These are phyloP conservation scores for Uloborus diversus DNA, from an alignment of 1,140 invertebrate genomes.

Conservation along the genomic window DNA sequence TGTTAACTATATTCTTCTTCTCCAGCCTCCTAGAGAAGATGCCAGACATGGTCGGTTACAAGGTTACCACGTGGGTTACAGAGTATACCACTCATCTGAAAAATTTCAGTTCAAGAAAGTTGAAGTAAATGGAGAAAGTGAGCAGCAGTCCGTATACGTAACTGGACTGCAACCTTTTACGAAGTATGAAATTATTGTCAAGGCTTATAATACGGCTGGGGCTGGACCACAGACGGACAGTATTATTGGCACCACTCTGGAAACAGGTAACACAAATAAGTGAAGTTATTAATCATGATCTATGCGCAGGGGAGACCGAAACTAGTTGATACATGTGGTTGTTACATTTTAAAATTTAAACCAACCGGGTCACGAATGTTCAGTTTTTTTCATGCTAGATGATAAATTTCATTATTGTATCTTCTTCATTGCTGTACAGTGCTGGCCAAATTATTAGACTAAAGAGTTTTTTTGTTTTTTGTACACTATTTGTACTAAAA, in stretches of 20 bases:
- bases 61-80: slow-evolving; percentile 65
- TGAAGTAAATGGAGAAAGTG: slow-evolving; percentile 34
- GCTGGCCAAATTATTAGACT: no score
- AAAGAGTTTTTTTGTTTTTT: no score
- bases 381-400: no score
- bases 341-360: no score
- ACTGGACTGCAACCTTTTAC: slow-evolving; percentile 65
- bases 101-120: slow-evolving; percentile 62
- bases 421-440: no score
- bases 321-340: no score
- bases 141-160: slow-evolving; percentile 41
- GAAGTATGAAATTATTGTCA: slow-evolving; percentile 65
- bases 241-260: slow-evolving; percentile 77
- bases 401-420: no score
- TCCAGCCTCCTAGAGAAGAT: slow-evolving; percentile 47
- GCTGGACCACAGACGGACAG: slow-evolving; percentile 79
- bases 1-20: neutral
- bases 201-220: slow-evolving; percentile 66
- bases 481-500: no score
- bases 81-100: slow-evolving; percentile 47
- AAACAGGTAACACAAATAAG: slow-evolving; percentile 62
- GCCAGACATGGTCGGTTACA: slow-evolving; percentile 62
- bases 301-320: neutral
- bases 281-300: neutral
- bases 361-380: no score